Base-by-base conservation (phyloP, 2,113 vertebrate genomes). In the Danionella cerebrum region DNA sequence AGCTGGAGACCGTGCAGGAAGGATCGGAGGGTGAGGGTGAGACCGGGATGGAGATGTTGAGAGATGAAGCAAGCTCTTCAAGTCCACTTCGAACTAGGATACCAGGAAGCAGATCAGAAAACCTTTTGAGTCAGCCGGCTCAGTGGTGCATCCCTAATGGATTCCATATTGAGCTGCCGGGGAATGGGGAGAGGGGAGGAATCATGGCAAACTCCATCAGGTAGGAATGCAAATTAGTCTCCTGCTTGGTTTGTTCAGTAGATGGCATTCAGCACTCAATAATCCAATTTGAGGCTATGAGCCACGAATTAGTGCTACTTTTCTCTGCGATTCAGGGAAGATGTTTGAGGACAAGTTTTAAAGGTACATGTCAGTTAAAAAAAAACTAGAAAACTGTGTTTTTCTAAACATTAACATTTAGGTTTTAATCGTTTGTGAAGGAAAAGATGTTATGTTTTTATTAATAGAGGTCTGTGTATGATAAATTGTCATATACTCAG, bases 31-130 rank as follows among this genome's bases (percentile, higher is more conserved):
- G 82, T 52, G 82, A 83, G n/a, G 87, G 12, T 1, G 85, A 78
- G 4, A 77, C 81, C 9, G 87, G 86, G 2, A 29, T 71, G 2
- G 63, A 42, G 1, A 11, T 8, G 1, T 6, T 12, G 11, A 48
- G 8, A 38, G 47, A 1, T 0, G 72, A 80, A 6, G 86, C 83
- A 21, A 82, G 82, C 47, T 85, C 85, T 72, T 90, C 89, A 65
- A 96, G 93, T 82, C 93, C 93, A 0, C 86, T 98, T 71, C 87
- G 91, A 64, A 88, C 90, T 76, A 94, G 92, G 19, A 96, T 98
- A 70, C 91, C 94, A 12, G 91, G 93, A 71, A 98, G 93, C 86
- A 90, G 91, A 74, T 98, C 95, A 0, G 95, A 98, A 84, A 96
- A 94, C 0, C 91, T 95, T 60, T 86, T 98, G 80, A 95, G 93